Conservation (phyloP, 2,888 invertebrate species). For the Geophilus truncorum region DNA sequence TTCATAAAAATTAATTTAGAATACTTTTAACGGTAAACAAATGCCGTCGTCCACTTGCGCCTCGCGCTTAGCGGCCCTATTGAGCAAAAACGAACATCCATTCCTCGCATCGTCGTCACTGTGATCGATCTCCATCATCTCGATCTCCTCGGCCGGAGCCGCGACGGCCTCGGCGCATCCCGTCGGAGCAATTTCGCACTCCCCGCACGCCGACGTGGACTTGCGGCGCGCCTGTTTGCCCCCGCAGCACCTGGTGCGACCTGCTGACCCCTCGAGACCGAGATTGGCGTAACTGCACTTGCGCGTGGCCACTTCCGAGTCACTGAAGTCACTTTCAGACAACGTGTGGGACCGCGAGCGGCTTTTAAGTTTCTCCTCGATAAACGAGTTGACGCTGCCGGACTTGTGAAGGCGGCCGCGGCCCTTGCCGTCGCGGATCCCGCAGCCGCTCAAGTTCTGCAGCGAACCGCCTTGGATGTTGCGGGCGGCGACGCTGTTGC, state of each 20-base stretch:
- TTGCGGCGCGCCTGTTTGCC: not conserved
- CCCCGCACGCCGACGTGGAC: not conserved
- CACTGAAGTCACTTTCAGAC: not conserved
- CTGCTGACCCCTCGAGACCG: not conserved
- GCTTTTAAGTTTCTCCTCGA: not conserved
- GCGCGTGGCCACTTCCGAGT: not conserved
- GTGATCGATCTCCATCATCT: constrained; percentile 36
- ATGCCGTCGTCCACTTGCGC: not conserved
- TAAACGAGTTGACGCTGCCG: constrained; percentile 35
- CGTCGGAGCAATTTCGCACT: not conserved
- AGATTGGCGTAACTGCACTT: not conserved
- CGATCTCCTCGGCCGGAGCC: constrained; percentile 28
- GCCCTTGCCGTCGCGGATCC: not conserved
- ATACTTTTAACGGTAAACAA: not conserved
- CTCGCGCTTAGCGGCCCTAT: not conserved
- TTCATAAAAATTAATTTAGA: not conserved
- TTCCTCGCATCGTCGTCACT: constrained; percentile 16
- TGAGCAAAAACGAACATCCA: not conserved
- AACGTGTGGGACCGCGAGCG: not conserved
- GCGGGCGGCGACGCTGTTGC: constrained; percentile 50
- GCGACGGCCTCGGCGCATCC: not conserved
- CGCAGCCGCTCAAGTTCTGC: constrained; percentile 51
- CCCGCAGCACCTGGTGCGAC: not conserved
- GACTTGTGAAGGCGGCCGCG: constrained; percentile 33
- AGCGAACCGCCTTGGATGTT: constrained; percentile 57